These are phyloP conservation scores for Alethe diademata DNA, from an alignment of 2,113 vertebrate genomes.

Conservation along the genomic window DNA sequence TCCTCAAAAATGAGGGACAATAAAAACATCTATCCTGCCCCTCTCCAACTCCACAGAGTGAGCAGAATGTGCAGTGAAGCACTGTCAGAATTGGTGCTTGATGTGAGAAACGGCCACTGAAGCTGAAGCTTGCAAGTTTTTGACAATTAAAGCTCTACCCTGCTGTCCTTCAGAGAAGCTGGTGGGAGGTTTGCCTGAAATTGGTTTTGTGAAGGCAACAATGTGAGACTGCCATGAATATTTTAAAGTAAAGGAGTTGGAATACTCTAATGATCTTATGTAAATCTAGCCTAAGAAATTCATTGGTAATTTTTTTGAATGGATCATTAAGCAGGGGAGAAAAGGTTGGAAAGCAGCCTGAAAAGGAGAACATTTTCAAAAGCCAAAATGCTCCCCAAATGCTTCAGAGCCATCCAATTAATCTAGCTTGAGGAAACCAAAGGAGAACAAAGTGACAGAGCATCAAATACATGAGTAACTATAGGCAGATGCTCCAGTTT, in stretches of 20 bases:
- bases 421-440: not conserved
- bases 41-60: not conserved
- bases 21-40: not conserved
- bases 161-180: conserved; percentile 11
- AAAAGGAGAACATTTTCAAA: conserved; percentile 52
- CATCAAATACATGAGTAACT: not conserved
- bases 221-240: conserved; percentile 58
- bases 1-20: not conserved
- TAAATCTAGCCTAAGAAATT: conserved; percentile 54
- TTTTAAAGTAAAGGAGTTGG: conserved; percentile 58
- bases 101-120: not conserved
- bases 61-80: not conserved
- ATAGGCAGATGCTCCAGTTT: not conserved
- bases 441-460: conserved; percentile 11
- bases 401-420: conserved; percentile 47
- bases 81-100: not conserved
- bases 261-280: conserved; percentile 58
- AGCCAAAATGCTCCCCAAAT: conserved; percentile 4
- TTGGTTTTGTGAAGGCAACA: conserved; percentile 49
- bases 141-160: conserved; percentile 45
- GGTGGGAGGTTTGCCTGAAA: conserved; percentile 48
- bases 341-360: conserved; percentile 53
- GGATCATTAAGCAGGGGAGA: conserved; percentile 52
- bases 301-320: conserved; percentile 33
- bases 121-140: not conserved